A percentile compares a stretch with the other conserved stretches of the same genome.
These are phyloP conservation scores for Enteromius unitaeniatus DNA, from an alignment of 2,797 vertebrate species.

Conservation along the genomic window DNA sequence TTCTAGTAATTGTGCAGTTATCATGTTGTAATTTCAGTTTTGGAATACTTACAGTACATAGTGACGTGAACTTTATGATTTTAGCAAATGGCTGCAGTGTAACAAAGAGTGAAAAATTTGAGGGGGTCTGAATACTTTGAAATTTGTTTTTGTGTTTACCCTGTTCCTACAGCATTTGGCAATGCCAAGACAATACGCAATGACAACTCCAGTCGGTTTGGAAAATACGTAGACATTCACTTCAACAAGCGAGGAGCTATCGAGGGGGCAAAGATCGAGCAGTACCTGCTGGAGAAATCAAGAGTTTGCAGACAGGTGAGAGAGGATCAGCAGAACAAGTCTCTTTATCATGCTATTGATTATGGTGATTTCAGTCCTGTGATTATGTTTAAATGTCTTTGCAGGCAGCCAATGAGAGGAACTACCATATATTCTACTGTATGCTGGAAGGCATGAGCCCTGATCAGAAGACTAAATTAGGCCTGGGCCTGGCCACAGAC, in stretches of 20 bases:
- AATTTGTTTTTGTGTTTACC: background rate
- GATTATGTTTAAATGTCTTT: constrained; percentile 15
- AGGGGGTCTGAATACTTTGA: no score
- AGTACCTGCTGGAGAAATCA: constrained; percentile 97
- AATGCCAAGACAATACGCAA: constrained; percentile 98
- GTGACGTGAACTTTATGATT: no score
- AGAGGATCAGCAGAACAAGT: background rate
- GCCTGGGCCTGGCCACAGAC: constrained; percentile 87
- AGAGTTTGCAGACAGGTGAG: constrained; percentile 94
- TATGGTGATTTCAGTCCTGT: background rate
- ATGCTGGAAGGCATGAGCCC: constrained; percentile 92
- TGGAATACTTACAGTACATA: no score
- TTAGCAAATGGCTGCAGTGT: no score
- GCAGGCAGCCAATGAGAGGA: constrained; percentile 91
- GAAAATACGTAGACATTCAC: constrained; percentile 97
- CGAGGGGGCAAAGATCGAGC: constrained; percentile 95
- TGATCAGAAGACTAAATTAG: constrained; percentile 91
- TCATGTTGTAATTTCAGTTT: no score
- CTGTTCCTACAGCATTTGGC: constrained; percentile 85
- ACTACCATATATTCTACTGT: constrained; percentile 98
- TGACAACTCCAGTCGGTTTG: constrained; percentile 96
- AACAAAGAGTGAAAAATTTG: no score
- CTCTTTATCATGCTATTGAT: constrained; percentile 1
- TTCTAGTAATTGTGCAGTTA: no score
- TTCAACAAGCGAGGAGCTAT: constrained; percentile 97